Conservation (phyloP, 2,888 invertebrate species). For the Acanthococcus lagerstroemiae region DNA sequence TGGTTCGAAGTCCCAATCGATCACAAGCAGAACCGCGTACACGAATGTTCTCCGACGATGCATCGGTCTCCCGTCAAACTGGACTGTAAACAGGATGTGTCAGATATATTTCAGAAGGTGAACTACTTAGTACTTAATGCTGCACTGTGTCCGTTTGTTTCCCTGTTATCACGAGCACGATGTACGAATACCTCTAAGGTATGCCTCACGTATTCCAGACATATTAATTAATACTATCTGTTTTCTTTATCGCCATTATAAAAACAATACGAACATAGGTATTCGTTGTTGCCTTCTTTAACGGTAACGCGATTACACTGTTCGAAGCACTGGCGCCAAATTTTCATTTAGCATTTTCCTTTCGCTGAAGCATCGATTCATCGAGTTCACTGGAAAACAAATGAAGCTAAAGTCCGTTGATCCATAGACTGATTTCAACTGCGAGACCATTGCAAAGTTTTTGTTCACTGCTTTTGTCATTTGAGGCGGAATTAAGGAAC, state of each 20-base stretch:
- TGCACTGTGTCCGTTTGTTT: conserved; percentile 15
- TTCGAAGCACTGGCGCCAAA: neutral
- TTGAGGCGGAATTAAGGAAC: too few species aligned
- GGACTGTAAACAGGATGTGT: conserved; percentile 21
- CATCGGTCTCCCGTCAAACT: too few species aligned
- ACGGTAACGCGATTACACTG: neutral
- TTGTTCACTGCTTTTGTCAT: too few species aligned
- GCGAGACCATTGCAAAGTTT: too few species aligned
- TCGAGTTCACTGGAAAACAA: too few species aligned
- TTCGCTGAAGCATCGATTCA: too few species aligned
- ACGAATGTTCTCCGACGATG: too few species aligned
- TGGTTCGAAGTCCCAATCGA: too few species aligned
- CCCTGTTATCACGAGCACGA: neutral
- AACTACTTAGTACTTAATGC: conserved; percentile 17
- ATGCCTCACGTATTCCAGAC: conserved; percentile 5
- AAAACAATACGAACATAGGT: neutral
- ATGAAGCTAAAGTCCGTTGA: too few species aligned
- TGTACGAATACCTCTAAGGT: conserved; percentile 9
- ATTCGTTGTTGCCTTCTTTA: neutral
- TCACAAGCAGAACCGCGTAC: too few species aligned
- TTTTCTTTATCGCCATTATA: neutral
- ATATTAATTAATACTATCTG: conserved; percentile 22
- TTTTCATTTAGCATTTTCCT: neutral
- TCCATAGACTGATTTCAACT: too few species aligned
- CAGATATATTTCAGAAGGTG: conserved; percentile 15